phyloP scores from a whole-genome alignment of 2,797 vertebrate species.

The Petrocephalus sullivani region DNA sequence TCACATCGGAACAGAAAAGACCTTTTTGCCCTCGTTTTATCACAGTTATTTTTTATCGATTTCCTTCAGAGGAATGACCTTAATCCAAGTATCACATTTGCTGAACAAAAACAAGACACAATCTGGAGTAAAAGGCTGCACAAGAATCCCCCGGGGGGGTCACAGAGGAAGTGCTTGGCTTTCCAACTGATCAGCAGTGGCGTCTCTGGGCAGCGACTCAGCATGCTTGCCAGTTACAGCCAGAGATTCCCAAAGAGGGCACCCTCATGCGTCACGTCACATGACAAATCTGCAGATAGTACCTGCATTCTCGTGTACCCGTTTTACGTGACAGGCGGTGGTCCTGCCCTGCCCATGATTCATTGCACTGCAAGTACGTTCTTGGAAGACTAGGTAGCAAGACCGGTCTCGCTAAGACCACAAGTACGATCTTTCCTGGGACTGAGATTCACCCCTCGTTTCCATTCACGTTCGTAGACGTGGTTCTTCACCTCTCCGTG shows the following conservation, averaged over 20 bases:
- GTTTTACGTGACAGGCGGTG: too few species aligned
- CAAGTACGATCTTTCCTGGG: too few species aligned
- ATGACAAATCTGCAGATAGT: neutral
- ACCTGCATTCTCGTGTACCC: too few species aligned
- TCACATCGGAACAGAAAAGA: neutral
- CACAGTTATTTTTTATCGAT: neutral
- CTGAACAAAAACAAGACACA: neutral
- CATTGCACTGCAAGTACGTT: too few species aligned
- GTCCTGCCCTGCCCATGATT: too few species aligned
- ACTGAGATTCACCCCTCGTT: neutral
- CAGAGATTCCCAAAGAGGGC: neutral
- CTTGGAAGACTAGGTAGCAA: too few species aligned
- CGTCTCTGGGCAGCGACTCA: neutral
- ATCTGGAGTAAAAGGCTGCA: neutral
- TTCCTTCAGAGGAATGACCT: constrained; percentile 1
- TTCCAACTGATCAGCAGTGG: neutral
- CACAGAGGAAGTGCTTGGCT: neutral
- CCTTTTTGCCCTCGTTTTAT: neutral
- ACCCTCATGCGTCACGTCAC: neutral
- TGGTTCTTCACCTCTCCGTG: neutral
- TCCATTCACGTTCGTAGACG: neutral
- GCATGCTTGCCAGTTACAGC: neutral
- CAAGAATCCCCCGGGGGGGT: neutral
- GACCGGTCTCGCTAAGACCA: too few species aligned
- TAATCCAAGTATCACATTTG: neutral